Evolutionary conservation across 2,888 invertebrate species (phyloP).

Genomic region (Archips xylosteana): DNA sequence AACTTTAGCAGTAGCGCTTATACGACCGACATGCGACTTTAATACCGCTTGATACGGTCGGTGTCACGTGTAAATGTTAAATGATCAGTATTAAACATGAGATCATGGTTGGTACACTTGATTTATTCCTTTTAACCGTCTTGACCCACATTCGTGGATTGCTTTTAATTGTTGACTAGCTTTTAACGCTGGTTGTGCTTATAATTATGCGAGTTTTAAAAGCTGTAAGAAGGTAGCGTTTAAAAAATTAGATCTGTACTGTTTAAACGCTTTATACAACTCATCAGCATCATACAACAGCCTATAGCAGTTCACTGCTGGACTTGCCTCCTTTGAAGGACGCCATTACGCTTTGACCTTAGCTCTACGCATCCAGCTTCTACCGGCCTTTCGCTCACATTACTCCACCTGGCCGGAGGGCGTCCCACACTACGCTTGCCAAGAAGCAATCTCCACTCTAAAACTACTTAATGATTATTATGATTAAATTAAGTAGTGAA

Average conservation of each 20-base stretch:
- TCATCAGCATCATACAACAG: no score
- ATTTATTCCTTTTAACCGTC: constrained; percentile 83
- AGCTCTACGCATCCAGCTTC: no score
- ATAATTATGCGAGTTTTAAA: constrained; percentile 4
- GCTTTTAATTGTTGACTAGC: constrained; percentile 85
- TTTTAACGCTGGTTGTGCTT: constrained; percentile 49
- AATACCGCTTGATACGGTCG: constrained; percentile 53
- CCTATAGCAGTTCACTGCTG: no score
- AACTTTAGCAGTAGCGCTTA: constrained; percentile 45
- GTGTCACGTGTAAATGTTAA: constrained; percentile 46
- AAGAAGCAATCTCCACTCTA: no score
- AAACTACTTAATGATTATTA: no score
- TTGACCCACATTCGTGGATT: constrained; percentile 82
- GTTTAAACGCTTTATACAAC: not conserved
- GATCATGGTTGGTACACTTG: constrained; percentile 78
- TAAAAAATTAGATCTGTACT: not conserved
- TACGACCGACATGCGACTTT: constrained; percentile 53
- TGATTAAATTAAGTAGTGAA: not conserved
- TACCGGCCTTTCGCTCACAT: no score
- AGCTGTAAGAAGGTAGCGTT: not conserved
- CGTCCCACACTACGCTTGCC: no score
- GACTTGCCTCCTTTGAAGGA: no score
- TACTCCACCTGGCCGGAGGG: no score
- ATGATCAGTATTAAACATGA: constrained; percentile 64
- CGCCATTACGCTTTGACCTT: no score